phyloP scores from a whole-genome alignment of 2,888 invertebrate genomes.

The Leptarthrus brevirostris region DNA sequence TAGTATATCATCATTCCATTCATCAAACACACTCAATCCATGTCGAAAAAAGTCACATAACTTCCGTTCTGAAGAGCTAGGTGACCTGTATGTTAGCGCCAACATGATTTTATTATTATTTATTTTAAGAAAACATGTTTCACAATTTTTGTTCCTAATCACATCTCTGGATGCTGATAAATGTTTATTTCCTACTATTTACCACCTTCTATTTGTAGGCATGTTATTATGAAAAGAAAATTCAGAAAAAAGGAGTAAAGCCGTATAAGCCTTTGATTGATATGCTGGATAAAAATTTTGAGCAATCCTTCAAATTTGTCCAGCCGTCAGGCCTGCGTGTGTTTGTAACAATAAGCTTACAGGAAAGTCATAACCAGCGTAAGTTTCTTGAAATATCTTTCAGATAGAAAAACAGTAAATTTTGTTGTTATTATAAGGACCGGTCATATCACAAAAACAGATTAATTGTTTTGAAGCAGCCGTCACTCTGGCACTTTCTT shows the following conservation, averaged over 20 bases:
- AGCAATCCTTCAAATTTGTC: conserved; percentile 52
- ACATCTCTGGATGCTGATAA: too few species aligned
- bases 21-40: too few species aligned
- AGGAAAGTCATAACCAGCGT: conserved; percentile 61
- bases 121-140: too few species aligned
- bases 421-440: conserved; percentile 55
- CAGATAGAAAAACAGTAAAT: background rate
- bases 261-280: conserved; percentile 3
- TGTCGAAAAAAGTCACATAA: too few species aligned
- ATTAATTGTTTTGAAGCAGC: conserved; percentile 61
- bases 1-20: too few species aligned
- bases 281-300: conserved; percentile 48
- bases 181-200: background rate
- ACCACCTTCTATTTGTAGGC: conserved; percentile 8
- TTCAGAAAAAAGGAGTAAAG: background rate
- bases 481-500: conserved; percentile 62
- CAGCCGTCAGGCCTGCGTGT: conserved; percentile 57
- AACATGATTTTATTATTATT: too few species aligned
- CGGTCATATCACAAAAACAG: conserved; percentile 57
- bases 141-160: too few species aligned
- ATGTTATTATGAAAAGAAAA: conserved; percentile 33
- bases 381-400: conserved; percentile 39
- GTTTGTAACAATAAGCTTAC: conserved; percentile 63
- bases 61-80: too few species aligned
- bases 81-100: too few species aligned